Evolutionary conservation across 2,797 vertebrate genomes (phyloP).

Genomic region (Spinibarbus caldwelli): DNA sequence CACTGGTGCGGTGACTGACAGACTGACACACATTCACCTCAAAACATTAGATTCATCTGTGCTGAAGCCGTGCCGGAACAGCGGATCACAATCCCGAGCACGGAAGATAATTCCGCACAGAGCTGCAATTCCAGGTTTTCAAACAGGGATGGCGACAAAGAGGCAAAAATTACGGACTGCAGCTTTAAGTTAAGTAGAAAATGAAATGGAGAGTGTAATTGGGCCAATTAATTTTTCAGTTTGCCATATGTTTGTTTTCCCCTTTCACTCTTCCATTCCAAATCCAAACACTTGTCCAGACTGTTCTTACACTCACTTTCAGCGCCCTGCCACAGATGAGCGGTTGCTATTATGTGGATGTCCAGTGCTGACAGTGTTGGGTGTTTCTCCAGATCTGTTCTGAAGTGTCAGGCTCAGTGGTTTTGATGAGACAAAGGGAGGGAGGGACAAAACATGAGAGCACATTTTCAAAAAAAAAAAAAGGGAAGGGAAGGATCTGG

Average conservation of each 20-base stretch:
- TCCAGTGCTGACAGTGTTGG: slow-evolving; percentile 10
- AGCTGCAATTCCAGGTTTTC: too few relatives aligned
- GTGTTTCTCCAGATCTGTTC: slow-evolving; percentile 38
- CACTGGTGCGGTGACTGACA: too few relatives aligned
- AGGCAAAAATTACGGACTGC: too few relatives aligned
- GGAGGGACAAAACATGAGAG: slow-evolving; percentile 7
- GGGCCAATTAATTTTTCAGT: slow-evolving; percentile 3
- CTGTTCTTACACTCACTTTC: slow-evolving; percentile 23
- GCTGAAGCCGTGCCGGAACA: too few relatives aligned
- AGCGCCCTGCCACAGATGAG: not conserved
- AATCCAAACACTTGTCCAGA: slow-evolving; percentile 34
- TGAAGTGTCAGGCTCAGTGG: slow-evolving; percentile 35
- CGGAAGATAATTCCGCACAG: too few relatives aligned
- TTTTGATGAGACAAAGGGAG: slow-evolving; percentile 41
- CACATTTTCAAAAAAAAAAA: slow-evolving; percentile 10
- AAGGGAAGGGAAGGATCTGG: slow-evolving; percentile 14
- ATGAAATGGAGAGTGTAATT: not conserved
- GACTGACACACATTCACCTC: too few relatives aligned
- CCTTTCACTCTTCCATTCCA: not conserved
- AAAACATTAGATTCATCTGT: too few relatives aligned
- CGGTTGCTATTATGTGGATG: not conserved
- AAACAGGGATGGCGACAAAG: too few relatives aligned
- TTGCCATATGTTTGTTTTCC: slow-evolving; percentile 20
- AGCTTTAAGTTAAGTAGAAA: not conserved
- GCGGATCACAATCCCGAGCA: too few relatives aligned